Evolutionary conservation across 2,113 vertebrate genomes (phyloP).

Genomic region (Mellivora capensis): DNA sequence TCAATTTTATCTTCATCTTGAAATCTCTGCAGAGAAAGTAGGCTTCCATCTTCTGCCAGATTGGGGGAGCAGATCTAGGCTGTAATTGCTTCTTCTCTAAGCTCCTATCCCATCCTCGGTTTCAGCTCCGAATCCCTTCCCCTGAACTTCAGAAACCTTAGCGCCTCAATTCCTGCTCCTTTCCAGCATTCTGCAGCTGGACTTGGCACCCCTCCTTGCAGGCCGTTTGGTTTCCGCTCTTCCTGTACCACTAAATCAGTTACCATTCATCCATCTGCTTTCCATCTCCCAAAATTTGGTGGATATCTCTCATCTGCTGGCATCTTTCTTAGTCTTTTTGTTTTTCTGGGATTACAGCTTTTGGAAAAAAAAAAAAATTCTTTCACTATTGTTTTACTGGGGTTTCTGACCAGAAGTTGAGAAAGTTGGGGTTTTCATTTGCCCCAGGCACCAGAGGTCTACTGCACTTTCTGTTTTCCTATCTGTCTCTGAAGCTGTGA

Average conservation of each 20-base stretch:
- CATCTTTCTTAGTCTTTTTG: neutral
- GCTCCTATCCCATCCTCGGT: neutral
- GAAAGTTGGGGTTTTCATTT: neutral
- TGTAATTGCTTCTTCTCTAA: neutral
- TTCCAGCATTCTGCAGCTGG: neutral
- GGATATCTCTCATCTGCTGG: neutral
- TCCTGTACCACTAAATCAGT: neutral
- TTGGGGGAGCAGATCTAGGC: neutral
- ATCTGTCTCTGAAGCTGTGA: neutral
- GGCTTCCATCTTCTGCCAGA: neutral
- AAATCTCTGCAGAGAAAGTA: neutral
- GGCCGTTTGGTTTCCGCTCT: neutral
- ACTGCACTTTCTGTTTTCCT: neutral
- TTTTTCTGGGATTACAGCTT: neutral
- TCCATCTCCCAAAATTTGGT: neutral
- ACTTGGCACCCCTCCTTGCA: neutral
- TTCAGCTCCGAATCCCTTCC: neutral
- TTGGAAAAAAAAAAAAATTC: neutral
- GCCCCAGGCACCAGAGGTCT: neutral
- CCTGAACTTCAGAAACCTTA: neutral
- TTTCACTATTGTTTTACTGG: neutral
- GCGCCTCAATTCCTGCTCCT: neutral
- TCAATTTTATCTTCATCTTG: neutral
- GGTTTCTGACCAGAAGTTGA: neutral
- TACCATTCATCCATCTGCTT: slow-evolving; percentile 29